Evolutionary conservation across 2,797 vertebrate genomes (phyloP).

Genomic region (Salarias fasciatus): DNA sequence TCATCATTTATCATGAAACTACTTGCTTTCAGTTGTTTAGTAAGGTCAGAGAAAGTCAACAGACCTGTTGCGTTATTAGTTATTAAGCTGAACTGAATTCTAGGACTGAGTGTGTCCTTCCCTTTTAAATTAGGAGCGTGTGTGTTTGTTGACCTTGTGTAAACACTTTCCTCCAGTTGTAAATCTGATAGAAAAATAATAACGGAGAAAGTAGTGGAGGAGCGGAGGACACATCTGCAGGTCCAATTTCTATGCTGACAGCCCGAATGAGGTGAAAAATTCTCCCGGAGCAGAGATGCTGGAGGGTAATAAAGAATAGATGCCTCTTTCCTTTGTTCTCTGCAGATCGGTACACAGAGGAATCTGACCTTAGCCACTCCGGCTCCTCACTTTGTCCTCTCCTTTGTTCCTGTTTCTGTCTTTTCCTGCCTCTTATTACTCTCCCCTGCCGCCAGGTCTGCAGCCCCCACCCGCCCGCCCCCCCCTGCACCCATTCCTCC

Average conservation of each 20-base stretch:
- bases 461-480: constrained; percentile 14
- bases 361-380: constrained; percentile 44
- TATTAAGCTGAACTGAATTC: neutral
- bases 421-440: constrained; percentile 47
- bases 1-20: constrained; percentile 1
- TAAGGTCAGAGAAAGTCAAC: neutral
- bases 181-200: constrained; percentile 22
- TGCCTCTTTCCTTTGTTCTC: constrained; percentile 34
- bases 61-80: constrained; percentile 7
- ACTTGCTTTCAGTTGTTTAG: neutral
- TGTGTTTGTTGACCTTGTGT: neutral
- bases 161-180: constrained; percentile 15
- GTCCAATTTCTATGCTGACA: constrained; percentile 69
- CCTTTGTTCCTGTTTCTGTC: constrained; percentile 54
- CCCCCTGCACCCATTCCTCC: constrained; percentile 22
- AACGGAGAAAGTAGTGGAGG: constrained; percentile 13
- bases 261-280: constrained; percentile 67
- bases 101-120: neutral
- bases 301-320: constrained; percentile 65
- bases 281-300: constrained; percentile 56
- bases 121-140: constrained; percentile 10
- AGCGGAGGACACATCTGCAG: constrained; percentile 57
- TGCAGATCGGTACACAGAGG: constrained; percentile 28
- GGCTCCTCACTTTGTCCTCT: constrained; percentile 53
- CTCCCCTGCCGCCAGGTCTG: constrained; percentile 32